Conservation (phyloP, 1,140 invertebrate genomes). For the Archivesica marissinica region DNA sequence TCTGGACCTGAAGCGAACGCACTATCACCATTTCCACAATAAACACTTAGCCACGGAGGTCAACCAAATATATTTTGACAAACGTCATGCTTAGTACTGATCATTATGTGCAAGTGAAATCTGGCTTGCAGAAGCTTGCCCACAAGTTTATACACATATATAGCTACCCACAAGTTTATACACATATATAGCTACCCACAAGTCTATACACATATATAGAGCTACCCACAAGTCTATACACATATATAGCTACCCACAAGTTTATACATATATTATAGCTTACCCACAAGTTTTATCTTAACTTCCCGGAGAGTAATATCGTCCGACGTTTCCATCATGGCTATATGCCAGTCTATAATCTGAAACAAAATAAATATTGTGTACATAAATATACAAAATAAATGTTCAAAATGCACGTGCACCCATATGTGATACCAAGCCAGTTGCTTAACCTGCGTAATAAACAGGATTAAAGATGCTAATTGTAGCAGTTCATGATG, state of each 20-base stretch:
- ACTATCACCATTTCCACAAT: too few species aligned
- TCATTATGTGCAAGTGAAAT: background rate
- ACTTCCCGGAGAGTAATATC: background rate
- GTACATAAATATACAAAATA: background rate
- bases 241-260: too few species aligned
- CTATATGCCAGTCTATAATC: conserved; percentile 32
- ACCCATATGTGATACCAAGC: background rate
- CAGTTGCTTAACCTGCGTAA: background rate
- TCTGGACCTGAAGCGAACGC: background rate
- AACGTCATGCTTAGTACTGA: too few species aligned
- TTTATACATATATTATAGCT: background rate
- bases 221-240: too few species aligned
- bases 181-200: too few species aligned
- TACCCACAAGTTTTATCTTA: conserved; percentile 22
- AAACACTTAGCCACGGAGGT: background rate
- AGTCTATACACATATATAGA: too few species aligned
- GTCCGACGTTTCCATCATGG: conserved; percentile 15
- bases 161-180: too few species aligned
- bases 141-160: too few species aligned
- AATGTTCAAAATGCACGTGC: background rate
- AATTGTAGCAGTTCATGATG: background rate
- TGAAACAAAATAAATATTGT: background rate
- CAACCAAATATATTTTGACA: background rate
- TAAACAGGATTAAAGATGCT: background rate
- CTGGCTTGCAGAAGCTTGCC: background rate